phyloP scores from a whole-genome alignment of 2,888 invertebrate genomes.

The Trilocha varians region DNA sequence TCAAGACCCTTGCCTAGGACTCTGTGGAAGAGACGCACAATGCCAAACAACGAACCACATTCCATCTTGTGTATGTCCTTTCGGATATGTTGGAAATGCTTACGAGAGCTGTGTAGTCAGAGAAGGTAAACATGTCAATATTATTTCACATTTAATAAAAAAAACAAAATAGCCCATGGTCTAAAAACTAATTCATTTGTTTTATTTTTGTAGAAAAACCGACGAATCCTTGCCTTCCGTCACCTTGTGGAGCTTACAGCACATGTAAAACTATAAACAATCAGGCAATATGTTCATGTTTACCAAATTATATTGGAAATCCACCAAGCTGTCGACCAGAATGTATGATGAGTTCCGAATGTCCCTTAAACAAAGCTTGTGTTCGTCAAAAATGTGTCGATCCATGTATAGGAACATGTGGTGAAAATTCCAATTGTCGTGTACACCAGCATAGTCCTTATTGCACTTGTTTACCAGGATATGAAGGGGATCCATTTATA shows the following conservation, averaged over 20 bases:
- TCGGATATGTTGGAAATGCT: constrained; percentile 81
- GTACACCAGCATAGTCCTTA: constrained; percentile 79
- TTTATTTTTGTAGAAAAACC: constrained; percentile 40
- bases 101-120: constrained; percentile 55
- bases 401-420: constrained; percentile 86
- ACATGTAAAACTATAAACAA: constrained; percentile 76
- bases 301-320: constrained; percentile 78
- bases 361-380: constrained; percentile 84
- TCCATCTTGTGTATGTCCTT: constrained; percentile 80
- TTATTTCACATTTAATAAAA: too few relatives aligned
- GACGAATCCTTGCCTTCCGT: constrained; percentile 80
- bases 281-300: constrained; percentile 81
- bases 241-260: constrained; percentile 86
- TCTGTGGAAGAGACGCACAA: constrained; percentile 82
- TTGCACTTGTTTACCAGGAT: constrained; percentile 81
- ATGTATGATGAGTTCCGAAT: constrained; percentile 85
- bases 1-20: constrained; percentile 81
- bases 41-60: constrained; percentile 84
- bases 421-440: constrained; percentile 79
- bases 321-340: constrained; percentile 86
- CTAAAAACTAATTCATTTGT: constrained; percentile 3
- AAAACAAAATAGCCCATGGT: too few relatives aligned
- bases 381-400: constrained; percentile 83
- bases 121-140: constrained; percentile 36
- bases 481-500: constrained; percentile 83